A percentile compares a stretch with the other conserved stretches of the same genome.
Evolutionary conservation across 2,888 invertebrate species (phyloP).

Genomic region (Endotricha flammealis): DNA sequence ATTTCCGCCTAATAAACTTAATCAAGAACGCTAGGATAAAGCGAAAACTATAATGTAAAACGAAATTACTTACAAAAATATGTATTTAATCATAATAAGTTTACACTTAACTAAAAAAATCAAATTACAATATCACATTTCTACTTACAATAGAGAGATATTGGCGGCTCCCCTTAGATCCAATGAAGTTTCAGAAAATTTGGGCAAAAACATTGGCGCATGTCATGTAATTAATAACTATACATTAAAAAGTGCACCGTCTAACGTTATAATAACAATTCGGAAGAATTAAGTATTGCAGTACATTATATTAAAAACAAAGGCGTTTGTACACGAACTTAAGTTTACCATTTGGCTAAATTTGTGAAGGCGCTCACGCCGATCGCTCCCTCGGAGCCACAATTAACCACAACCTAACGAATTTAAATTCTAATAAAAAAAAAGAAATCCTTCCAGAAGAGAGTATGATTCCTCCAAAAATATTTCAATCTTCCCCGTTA

Average conservation of each 20-base stretch:
- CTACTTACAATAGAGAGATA: constrained; percentile 79
- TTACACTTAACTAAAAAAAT: constrained; percentile 69
- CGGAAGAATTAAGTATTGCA: constrained; percentile 73
- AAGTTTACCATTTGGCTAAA: constrained; percentile 66
- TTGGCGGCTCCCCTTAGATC: constrained; percentile 61
- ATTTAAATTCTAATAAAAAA: constrained; percentile 44
- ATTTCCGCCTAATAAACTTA: constrained; percentile 68
- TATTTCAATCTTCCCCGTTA: constrained; percentile 46
- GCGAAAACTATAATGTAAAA: constrained; percentile 67
- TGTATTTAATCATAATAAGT: constrained; percentile 69
- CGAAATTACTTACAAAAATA: constrained; percentile 76
- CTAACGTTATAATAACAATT: constrained; percentile 56
- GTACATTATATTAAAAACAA: constrained; percentile 47
- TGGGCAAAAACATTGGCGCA: constrained; percentile 54
- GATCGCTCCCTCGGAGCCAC: constrained; percentile 25
- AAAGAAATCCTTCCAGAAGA: constrained; percentile 54
- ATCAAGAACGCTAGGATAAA: constrained; percentile 67
- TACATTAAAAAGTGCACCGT: constrained; percentile 50
- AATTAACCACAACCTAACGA: constrained; percentile 70
- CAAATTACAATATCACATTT: constrained; percentile 78
- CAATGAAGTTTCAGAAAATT: constrained; percentile 45
- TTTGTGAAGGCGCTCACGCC: constrained; percentile 49
- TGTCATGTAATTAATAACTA: constrained; percentile 53
- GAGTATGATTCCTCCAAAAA: constrained; percentile 57
- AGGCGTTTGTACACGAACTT: constrained; percentile 61